Conservation (phyloP, 2,113 vertebrate genomes). For the Ptilorrhoa leucosticta region DNA sequence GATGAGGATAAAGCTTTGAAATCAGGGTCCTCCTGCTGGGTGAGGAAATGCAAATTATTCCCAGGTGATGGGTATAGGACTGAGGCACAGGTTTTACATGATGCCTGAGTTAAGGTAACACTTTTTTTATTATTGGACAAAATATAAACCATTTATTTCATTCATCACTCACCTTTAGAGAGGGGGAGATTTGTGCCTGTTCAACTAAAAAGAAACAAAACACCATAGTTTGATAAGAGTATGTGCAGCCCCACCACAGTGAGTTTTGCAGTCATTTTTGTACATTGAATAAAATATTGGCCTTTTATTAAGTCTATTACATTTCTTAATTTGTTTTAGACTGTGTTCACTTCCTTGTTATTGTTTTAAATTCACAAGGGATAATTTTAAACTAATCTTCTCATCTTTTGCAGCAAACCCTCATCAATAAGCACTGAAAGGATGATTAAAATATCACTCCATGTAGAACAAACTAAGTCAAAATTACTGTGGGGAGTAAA, state of each 20-base stretch:
- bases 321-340: slow-evolving; percentile 67
- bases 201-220: neutral
- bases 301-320: slow-evolving; percentile 59
- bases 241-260: neutral
- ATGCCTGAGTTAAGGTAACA: neutral
- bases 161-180: neutral
- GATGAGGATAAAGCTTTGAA: neutral
- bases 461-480: slow-evolving; percentile 73
- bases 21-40: neutral
- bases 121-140: neutral
- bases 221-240: neutral
- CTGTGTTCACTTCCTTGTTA: slow-evolving; percentile 60
- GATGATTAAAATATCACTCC: slow-evolving; percentile 76
- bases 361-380: slow-evolving; percentile 73
- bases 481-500: slow-evolving; percentile 74
- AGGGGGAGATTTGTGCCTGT: neutral
- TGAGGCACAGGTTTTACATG: neutral
- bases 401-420: slow-evolving; percentile 68
- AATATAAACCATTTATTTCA: neutral
- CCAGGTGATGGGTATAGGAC: neutral
- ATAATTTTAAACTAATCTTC: slow-evolving; percentile 77
- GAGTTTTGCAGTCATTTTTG: neutral
- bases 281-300: neutral
- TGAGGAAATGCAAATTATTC: neutral
- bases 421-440: slow-evolving; percentile 77